Conservation (phyloP, 2,797 vertebrate genomes). For the Sphenodon punctatus region DNA sequence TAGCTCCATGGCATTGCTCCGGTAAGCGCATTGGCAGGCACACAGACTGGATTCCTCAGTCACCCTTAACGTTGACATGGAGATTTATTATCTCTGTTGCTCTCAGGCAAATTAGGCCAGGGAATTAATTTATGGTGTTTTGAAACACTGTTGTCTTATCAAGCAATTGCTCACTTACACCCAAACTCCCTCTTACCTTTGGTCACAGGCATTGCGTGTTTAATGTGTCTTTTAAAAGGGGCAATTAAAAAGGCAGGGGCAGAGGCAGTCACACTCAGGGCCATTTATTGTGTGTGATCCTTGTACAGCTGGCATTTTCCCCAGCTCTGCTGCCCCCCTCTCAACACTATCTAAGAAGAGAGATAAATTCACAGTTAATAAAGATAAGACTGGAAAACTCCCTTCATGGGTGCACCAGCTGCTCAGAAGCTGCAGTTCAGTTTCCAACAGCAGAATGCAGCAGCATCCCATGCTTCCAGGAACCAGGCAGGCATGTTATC, state of each 20-base stretch:
- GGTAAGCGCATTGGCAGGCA: conserved; percentile 13
- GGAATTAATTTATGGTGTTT: conserved; percentile 74
- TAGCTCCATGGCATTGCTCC: conserved; percentile 24
- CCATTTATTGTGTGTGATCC: conserved; percentile 70
- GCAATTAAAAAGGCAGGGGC: conserved; percentile 55
- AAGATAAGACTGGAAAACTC: conserved; percentile 76
- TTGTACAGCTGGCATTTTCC: conserved; percentile 63
- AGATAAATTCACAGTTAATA: conserved; percentile 84
- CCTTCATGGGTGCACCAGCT: conserved; percentile 17
- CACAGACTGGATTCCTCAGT: conserved; percentile 19
- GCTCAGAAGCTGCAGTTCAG: conserved; percentile 9
- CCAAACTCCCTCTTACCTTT: conserved; percentile 74
- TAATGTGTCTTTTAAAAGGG: conserved; percentile 58
- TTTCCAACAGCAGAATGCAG: conserved; percentile 53
- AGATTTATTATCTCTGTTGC: conserved; percentile 66
- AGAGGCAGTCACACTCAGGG: conserved; percentile 59
- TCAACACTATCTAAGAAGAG: conserved; percentile 62
- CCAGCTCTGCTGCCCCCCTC: conserved; percentile 59
- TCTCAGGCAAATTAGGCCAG: conserved; percentile 53
- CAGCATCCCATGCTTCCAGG: not conserved
- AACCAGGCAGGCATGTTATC: not conserved
- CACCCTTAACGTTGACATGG: conserved; percentile 40
- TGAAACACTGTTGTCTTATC: conserved; percentile 73
- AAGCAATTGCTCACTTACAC: conserved; percentile 60
- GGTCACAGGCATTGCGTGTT: conserved; percentile 69